Base-by-base conservation (phyloP, 1,140 invertebrate species). In the Leptinotarsa lineolata region DNA sequence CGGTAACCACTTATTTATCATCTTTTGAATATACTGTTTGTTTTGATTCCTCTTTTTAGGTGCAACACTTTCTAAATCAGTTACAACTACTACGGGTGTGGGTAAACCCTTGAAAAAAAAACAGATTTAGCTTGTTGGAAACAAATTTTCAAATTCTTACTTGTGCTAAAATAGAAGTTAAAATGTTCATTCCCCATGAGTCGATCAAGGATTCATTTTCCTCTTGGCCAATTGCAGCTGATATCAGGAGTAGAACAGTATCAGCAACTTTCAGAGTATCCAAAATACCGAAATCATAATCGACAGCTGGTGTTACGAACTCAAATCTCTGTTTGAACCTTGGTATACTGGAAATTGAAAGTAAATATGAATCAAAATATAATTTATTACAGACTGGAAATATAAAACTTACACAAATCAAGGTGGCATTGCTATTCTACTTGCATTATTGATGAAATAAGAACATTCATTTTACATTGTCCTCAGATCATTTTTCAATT, bases 231-330 rank as follows among this genome's bases (percentile, higher is more conserved):
- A 81, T 82, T 39, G 88, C 82, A 12, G 91, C 90, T 24, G 91
- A 91, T 79, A 91, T 87, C 4, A 96, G 80, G 83, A 95, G 91
- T 21, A 97, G 72, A 16, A 94, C 88, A 16, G 92, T 93, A 82
- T 96, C 95, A 59, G 92, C 91, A 24, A 95, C 88, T 88, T 97
- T 98, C 0, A 92, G 85, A 61, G 91, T 88, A 89, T 98, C 96
- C 65, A 98, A 84, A 2, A 92, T 86, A 64, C 90, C 89, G 80
- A 94, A 89, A 48, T 95, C 86, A 86, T 96, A 91, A 54, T 88
- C 87, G 61, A 87, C 82, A 67, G 91, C 88, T 58, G 95, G 92
- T 15, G 90, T 86, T 46, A 95, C 83, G 77, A 97, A 91, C 1
- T 92, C 90, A 83, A 94, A 95, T 18, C 93, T 86, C 82, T 97